Evolutionary conservation across 2,888 invertebrate species (phyloP), one percentile per base, ranked within the genome.

Genomic region (Dolichomitus sp.): DNA sequence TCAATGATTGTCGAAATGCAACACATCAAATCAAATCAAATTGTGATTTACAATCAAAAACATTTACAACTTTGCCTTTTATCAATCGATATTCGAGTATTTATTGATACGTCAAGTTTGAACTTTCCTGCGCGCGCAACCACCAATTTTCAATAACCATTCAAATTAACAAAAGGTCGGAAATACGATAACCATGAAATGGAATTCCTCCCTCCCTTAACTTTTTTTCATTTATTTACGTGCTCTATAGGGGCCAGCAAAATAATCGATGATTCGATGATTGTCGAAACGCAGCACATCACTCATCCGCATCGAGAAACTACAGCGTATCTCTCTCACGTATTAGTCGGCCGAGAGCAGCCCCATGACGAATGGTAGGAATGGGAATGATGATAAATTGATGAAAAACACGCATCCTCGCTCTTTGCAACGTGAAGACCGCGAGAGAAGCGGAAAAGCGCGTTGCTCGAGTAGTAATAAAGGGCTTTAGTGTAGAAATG

Each of bases 351-450:
- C 59, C 14, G 69, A 37, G 69, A 69, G 19, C 40, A 69, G 40
- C 40, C 54, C 50, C 75, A 17, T 66, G 42, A 54, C 75, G 65
- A 75, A 75, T 75, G 50, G 40, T 52, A 33, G 57, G 19, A 30
- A 52, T 63, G 63, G 48, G 63, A 73, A 73, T 63, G 63, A 80
- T 80, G 74, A 75, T 69, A 54, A 80, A 75, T 80, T 75, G 63
- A 70, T 57, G 69, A 37, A 69, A 75, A 75, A 54, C 33, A 61
- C 48, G 52, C 63, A 63, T 42, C 9, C 11, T 2, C 17, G 17
- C 17, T 40, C 37, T 19, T 11, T 11, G 27, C 27, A 14, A 65
- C 6, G 45, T 19, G 37, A 42, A 65, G 27, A 65, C 42, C 14
- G 9, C 37, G n/a, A 54, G 61, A 54, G 57, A 70, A 42, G 48